Percentiles rank a stretch among this genome's conserved stretches.
phyloP scores from a whole-genome alignment of 2,797 vertebrate species.

The Hemitrygon akajei region DNA sequence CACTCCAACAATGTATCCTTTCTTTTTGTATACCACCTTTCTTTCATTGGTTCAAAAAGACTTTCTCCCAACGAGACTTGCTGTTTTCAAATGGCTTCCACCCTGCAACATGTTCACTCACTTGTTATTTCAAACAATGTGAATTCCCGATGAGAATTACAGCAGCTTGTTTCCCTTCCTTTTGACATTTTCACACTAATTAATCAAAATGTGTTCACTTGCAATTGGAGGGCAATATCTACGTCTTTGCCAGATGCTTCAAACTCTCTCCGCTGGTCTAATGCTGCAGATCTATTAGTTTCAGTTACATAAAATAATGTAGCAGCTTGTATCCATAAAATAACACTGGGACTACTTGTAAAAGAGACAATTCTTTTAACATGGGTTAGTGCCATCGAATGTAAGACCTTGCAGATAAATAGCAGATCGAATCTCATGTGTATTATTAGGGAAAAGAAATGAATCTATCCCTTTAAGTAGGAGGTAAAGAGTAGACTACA shows the following conservation, averaged over 20 bases:
- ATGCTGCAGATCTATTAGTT: not conserved
- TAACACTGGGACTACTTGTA: not conserved
- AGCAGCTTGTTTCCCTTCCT: not conserved
- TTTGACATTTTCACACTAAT: not conserved
- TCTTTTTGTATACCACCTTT: no score
- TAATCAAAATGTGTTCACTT: not conserved
- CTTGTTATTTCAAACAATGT: no score
- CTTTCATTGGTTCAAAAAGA: no score
- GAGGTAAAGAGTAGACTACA: not conserved
- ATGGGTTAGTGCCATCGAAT: not conserved
- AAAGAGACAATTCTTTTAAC: not conserved
- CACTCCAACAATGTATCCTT: no score
- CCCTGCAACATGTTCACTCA: no score
- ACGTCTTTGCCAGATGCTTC: not conserved
- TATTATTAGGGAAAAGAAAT: not conserved
- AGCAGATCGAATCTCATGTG: not conserved
- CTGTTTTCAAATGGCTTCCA: no score
- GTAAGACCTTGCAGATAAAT: not conserved
- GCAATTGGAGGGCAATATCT: not conserved
- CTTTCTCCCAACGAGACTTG: no score
- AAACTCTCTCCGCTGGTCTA: not conserved
- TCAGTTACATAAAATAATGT: not conserved
- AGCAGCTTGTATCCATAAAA: not conserved
- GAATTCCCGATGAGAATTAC: not conserved
- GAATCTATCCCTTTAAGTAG: not conserved